Conservation (phyloP, 2,797 vertebrate genomes). For the Leptoclinus maculatus region DNA sequence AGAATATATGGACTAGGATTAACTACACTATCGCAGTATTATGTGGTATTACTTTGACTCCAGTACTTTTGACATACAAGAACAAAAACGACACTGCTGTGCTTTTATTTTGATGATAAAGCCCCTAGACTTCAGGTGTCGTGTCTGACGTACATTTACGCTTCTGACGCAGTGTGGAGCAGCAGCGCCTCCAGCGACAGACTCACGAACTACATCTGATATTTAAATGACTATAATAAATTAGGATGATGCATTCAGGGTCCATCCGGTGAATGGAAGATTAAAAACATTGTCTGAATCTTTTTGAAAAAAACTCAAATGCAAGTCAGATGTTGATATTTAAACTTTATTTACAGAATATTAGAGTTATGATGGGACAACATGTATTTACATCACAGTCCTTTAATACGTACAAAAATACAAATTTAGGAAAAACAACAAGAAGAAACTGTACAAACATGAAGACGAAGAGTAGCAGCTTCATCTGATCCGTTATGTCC, state of each 20-base stretch:
- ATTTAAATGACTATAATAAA: no score
- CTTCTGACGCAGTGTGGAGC: neutral
- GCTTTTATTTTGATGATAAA: slow-evolving; percentile 7
- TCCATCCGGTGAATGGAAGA: no score
- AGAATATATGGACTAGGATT: neutral
- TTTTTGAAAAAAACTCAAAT: no score
- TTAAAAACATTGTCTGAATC: no score
- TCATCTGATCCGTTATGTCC: neutral
- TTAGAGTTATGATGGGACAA: neutral
- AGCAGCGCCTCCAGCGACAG: neutral
- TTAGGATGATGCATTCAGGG: no score
- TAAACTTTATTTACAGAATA: slow-evolving; percentile 51
- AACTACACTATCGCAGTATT: neutral
- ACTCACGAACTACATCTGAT: neutral
- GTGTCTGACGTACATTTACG: neutral
- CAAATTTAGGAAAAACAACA: slow-evolving; percentile 30
- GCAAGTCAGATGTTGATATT: neutral
- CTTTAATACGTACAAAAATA: slow-evolving; percentile 52
- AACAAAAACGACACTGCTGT: neutral
- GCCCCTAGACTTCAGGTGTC: neutral
- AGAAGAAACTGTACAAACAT: slow-evolving; percentile 6
- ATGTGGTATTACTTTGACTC: neutral
- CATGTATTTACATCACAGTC: slow-evolving; percentile 4
- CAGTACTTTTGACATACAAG: neutral
- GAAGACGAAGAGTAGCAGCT: slow-evolving; percentile 3